These are phyloP conservation scores for Linhomoeus sp. DNA, from an alignment of 2,888 invertebrate genomes.

Conservation along the genomic window DNA sequence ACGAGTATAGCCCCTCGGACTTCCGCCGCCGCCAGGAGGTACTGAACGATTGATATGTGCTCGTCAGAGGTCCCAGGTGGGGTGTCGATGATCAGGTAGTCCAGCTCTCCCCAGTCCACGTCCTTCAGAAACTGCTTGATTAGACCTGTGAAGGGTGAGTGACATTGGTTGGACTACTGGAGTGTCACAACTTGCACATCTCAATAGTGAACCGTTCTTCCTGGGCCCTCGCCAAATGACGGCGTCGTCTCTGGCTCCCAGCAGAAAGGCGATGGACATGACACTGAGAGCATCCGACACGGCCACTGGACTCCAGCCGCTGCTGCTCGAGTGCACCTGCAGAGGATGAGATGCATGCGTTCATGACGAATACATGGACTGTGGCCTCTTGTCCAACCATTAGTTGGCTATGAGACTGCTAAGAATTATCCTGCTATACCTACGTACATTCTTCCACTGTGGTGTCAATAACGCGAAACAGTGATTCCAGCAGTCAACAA, in stretches of 20 bases:
- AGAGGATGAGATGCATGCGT: too few relatives aligned
- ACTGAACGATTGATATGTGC: constrained; percentile 90
- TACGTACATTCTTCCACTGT: too few relatives aligned
- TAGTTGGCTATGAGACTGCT: not conserved
- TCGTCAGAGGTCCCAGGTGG: constrained; percentile 90
- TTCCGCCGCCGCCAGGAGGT: constrained; percentile 34
- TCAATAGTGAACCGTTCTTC: constrained; percentile 54
- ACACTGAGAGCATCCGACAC: constrained; percentile 72
- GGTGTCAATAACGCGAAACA: too few relatives aligned
- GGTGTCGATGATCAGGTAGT: constrained; percentile 45
- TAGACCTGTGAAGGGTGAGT: constrained; percentile 20
- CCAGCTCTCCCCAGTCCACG: constrained; percentile 28
- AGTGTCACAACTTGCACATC: too few relatives aligned
- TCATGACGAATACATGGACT: too few relatives aligned
- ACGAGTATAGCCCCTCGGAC: constrained; percentile 43
- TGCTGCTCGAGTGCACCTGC: not conserved
- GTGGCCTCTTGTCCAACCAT: too few relatives aligned
- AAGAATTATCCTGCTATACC: too few relatives aligned
- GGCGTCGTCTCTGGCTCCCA: constrained; percentile 68
- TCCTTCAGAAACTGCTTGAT: constrained; percentile 37
- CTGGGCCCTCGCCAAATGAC: constrained; percentile 99
- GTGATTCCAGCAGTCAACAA: not conserved
- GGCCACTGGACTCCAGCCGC: constrained; percentile 22
- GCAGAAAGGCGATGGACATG: constrained; percentile 88
- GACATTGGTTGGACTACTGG: too few relatives aligned